phyloP scores from a whole-genome alignment of 2,888 invertebrate species.

The Loripinus fragilis region DNA sequence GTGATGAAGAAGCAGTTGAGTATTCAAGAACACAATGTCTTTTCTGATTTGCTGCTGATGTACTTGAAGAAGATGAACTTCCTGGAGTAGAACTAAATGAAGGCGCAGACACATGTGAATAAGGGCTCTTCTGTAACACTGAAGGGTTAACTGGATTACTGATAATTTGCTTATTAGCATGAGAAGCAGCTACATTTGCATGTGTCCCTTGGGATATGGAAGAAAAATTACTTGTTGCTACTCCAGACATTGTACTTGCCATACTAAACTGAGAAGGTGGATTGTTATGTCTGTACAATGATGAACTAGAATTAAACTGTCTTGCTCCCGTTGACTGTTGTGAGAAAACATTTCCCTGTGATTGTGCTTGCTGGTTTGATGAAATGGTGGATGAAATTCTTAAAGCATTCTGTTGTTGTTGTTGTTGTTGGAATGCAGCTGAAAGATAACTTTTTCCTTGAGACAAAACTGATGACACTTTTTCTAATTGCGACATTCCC shows the following conservation, averaged over 20 bases:
- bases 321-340: background rate
- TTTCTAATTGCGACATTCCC: background rate
- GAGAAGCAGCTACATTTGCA: background rate
- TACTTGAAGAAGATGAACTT: background rate
- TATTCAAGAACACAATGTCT: background rate
- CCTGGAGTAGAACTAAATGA: background rate
- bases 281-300: background rate
- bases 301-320: background rate
- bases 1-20: slow-evolving; percentile 40
- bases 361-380: background rate
- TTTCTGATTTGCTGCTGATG: slow-evolving; percentile 4
- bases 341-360: background rate
- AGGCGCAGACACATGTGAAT: background rate
- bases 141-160: slow-evolving; percentile 28
- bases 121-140: background rate
- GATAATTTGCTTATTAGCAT: background rate
- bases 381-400: background rate
- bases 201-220: background rate
- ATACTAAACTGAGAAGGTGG: background rate
- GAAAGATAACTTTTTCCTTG: background rate
- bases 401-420: no score
- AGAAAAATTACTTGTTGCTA: background rate
- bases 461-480: background rate
- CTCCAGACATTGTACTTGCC: background rate
- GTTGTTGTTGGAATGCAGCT: background rate